Conservation (phyloP, 1,140 invertebrate genomes). For the Drosophila ficusphila region DNA sequence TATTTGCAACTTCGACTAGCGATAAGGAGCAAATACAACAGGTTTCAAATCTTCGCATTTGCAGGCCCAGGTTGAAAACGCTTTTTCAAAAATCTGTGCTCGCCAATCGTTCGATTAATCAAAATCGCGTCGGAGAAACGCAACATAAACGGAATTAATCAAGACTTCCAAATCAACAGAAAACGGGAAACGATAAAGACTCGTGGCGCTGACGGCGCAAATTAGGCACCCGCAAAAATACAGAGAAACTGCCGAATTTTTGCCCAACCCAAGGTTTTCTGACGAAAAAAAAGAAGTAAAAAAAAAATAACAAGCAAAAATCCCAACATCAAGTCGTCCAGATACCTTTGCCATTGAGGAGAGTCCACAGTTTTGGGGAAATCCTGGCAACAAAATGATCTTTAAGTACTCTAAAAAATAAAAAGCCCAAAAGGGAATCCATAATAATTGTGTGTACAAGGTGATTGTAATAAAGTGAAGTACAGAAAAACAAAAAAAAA, state of each 20-base stretch:
- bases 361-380: conserved; percentile 36
- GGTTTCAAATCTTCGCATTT: conserved; percentile 8
- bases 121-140: conserved; percentile 38
- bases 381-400: conserved; percentile 57
- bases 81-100: conserved; percentile 4
- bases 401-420: conserved; percentile 37
- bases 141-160: conserved; percentile 48
- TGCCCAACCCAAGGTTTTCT: conserved; percentile 42
- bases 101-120: conserved; percentile 37
- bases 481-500: conserved; percentile 4
- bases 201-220: conserved; percentile 39
- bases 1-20: conserved; percentile 32
- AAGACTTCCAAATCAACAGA: conserved; percentile 18
- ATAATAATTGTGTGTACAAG: conserved; percentile 34
- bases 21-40: conserved; percentile 22
- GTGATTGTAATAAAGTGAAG: conserved; percentile 28
- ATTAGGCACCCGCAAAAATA: conserved; percentile 7
- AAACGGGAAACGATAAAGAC: conserved; percentile 40
- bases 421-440: conserved; percentile 21
- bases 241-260: conserved; percentile 36
- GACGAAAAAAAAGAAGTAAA: conserved; percentile 9
- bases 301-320: conserved; percentile 13
- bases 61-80: conserved; percentile 1
- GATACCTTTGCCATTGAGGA: conserved; percentile 16
- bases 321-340: conserved; percentile 9